Evolutionary conservation across 1,140 invertebrate genomes (phyloP).

Genomic region (Papilio helenus): DNA sequence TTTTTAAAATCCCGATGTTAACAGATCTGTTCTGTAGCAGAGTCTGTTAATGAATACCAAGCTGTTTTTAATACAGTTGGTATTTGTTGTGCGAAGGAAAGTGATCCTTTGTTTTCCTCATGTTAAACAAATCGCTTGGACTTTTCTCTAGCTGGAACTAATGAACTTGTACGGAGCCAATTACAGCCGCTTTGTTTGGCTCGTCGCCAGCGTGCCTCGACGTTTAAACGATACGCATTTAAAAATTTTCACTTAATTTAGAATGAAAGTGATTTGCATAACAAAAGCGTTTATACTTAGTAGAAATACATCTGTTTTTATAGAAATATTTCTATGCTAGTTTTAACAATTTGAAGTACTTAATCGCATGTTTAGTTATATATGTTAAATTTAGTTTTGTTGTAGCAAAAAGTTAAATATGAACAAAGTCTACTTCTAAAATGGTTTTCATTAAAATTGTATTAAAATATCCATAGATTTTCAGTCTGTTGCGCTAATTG

Average conservation of each 20-base stretch:
- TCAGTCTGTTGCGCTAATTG: not conserved
- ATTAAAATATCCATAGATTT: not conserved
- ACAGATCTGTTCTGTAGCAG: slow-evolving; percentile 11
- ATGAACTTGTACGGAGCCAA: slow-evolving; percentile 66
- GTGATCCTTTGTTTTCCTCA: slow-evolving; percentile 68
- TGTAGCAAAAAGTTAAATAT: not conserved
- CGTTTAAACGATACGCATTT: slow-evolving; percentile 59
- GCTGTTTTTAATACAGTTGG: slow-evolving; percentile 52
- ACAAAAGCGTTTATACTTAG: slow-evolving; percentile 33
- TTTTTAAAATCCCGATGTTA: slow-evolving; percentile 40
- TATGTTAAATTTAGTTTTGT: no score
- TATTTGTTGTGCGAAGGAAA: slow-evolving; percentile 66
- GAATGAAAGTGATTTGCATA: slow-evolving; percentile 54
- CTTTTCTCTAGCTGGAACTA: slow-evolving; percentile 71
- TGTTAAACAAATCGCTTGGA: slow-evolving; percentile 63
- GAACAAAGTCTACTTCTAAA: not conserved
- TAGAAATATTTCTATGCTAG: not conserved
- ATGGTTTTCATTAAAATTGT: not conserved
- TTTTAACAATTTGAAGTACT: not conserved
- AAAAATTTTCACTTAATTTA: slow-evolving; percentile 59
- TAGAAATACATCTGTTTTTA: slow-evolving; percentile 1
- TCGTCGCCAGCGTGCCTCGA: slow-evolving; percentile 45
- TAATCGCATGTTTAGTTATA: no score
- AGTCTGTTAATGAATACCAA: slow-evolving; percentile 63
- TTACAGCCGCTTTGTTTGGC: slow-evolving; percentile 62